A percentile compares a stretch with the other conserved stretches of the same genome.
Evolutionary conservation across 2,797 vertebrate genomes (phyloP).

Genomic region (Diplodus puntazzo): DNA sequence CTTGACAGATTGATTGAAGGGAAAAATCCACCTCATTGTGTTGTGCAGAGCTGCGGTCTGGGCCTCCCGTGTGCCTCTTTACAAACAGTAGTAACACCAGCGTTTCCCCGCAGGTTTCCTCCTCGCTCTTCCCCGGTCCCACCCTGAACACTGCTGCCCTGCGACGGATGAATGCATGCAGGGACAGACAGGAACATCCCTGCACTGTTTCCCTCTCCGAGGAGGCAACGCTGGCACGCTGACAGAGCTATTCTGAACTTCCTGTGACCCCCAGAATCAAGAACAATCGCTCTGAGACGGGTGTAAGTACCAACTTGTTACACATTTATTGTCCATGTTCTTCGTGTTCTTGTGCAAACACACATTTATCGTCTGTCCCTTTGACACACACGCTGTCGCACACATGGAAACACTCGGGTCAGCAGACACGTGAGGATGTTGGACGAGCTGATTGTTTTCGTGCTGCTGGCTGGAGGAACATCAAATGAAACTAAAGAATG

Average conservation of each 20-base stretch:
- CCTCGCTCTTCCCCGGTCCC: background rate
- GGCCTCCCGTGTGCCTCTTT: slow-evolving; percentile 36
- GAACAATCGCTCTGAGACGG: slow-evolving; percentile 31
- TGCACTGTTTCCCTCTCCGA: slow-evolving; percentile 18
- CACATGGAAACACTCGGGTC: slow-evolving; percentile 5
- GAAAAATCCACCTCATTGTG: slow-evolving; percentile 45
- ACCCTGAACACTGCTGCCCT: slow-evolving; percentile 14
- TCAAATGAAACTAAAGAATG: background rate
- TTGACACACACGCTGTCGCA: slow-evolving; percentile 34
- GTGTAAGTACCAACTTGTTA: background rate
- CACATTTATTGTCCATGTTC: slow-evolving; percentile 3
- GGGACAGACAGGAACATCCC: slow-evolving; percentile 47
- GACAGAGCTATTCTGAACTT: slow-evolving; percentile 70
- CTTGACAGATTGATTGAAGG: slow-evolving; percentile 45
- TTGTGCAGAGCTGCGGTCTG: background rate
- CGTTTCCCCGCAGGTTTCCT: slow-evolving; percentile 59
- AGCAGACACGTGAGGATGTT: slow-evolving; percentile 19
- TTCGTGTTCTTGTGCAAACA: background rate
- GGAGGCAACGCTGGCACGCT: slow-evolving; percentile 39
- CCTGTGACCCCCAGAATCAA: slow-evolving; percentile 56
- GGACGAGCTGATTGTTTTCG: slow-evolving; percentile 30
- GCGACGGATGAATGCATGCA: slow-evolving; percentile 5
- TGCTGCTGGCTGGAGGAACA: slow-evolving; percentile 4
- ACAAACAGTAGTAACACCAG: slow-evolving; percentile 16
- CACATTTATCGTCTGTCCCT: slow-evolving; percentile 2